phyloP scores from a whole-genome alignment of 2,888 invertebrate species.

The Oxytorus armatus region DNA sequence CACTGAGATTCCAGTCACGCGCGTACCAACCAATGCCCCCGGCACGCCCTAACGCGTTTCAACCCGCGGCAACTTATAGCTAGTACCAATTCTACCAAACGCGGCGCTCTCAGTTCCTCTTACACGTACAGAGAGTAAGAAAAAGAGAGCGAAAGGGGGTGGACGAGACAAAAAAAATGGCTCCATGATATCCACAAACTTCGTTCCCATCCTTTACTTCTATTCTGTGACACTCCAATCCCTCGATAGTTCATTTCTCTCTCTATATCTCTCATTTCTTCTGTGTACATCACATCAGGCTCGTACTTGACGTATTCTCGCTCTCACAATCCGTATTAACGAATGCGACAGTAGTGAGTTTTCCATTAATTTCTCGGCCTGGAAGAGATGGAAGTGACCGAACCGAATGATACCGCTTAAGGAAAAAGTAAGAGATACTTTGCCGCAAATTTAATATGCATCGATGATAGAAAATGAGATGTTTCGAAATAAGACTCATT shows the following conservation, averaged over 20 bases:
- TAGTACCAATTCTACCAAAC: conserved; percentile 37
- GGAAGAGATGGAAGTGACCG: too few species aligned
- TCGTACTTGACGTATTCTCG: not conserved
- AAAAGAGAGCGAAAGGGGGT: conserved; percentile 8
- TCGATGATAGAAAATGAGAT: not conserved
- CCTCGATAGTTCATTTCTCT: conserved; percentile 40
- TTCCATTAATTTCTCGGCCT: too few species aligned
- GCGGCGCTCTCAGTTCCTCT: conserved; percentile 33
- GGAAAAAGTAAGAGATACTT: too few species aligned
- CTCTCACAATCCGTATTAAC: not conserved
- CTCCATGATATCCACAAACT: conserved; percentile 37
- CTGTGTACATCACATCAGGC: conserved; percentile 7
- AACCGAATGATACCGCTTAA: too few species aligned
- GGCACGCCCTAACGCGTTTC: not conserved
- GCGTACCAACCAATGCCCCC: conserved; percentile 75
- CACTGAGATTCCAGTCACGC: conserved; percentile 79
- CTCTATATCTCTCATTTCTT: conserved; percentile 9
- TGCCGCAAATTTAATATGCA: not conserved
- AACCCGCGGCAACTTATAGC: conserved; percentile 25
- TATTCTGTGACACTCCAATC: conserved; percentile 32
- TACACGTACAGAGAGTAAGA: conserved; percentile 6
- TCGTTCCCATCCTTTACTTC: conserved; percentile 23
- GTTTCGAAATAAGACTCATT: not conserved
- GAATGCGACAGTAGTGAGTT: too few species aligned
- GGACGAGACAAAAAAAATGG: not conserved